Conservation (phyloP, 2,888 invertebrate species). For the Dasysyrphus albostriatus region DNA sequence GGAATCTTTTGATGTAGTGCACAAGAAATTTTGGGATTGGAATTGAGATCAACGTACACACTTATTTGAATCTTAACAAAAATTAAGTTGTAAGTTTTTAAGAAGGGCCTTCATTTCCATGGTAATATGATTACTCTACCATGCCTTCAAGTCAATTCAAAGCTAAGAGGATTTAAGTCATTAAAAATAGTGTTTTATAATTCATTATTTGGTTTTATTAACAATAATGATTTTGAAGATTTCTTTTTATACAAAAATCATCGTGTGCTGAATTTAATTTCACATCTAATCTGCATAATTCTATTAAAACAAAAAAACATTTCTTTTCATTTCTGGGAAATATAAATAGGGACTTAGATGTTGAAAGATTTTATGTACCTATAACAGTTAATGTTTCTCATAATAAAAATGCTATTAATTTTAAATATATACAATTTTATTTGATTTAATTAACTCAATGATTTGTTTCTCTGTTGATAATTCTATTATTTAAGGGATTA, state of each 20-base stretch:
- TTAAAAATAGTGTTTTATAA: neutral
- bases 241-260: neutral
- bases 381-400: neutral
- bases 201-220: too few species aligned
- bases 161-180: conserved; percentile 8
- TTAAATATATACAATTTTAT: too few species aligned
- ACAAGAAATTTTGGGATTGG: too few species aligned
- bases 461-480: too few species aligned
- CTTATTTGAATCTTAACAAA: neutral
- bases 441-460: too few species aligned
- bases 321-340: neutral
- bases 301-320: neutral
- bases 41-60: too few species aligned
- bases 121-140: neutral
- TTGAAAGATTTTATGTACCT: neutral
- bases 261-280: neutral
- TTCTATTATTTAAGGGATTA: too few species aligned
- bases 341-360: neutral
- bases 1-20: too few species aligned
- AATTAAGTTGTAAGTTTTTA: too few species aligned
- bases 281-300: neutral
- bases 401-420: neutral
- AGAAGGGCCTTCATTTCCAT: neutral
- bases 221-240: neutral
- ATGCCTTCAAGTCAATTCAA: neutral